These are phyloP conservation scores for Andrena trimmerana DNA, from an alignment of 2,888 invertebrate genomes.

Conservation along the genomic window DNA sequence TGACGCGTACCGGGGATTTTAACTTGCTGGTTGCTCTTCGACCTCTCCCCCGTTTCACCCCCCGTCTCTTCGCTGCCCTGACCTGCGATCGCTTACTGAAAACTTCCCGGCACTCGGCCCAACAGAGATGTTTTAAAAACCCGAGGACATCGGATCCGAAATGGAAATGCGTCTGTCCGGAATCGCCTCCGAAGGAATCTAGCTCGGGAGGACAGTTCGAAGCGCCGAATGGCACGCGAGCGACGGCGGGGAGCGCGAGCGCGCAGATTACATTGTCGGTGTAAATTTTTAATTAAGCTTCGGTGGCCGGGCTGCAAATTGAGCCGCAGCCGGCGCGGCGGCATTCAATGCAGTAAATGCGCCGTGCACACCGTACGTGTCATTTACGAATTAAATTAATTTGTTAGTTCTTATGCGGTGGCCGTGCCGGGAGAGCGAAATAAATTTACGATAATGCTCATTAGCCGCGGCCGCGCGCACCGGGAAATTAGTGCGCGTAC, in stretches of 20 bases:
- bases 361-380: conserved; percentile 66
- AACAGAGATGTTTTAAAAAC: too few relatives aligned
- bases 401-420: conserved; percentile 63
- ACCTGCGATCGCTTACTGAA: too few relatives aligned
- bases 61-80: neutral
- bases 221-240: conserved; percentile 8
- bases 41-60: neutral
- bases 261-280: conserved; percentile 60
- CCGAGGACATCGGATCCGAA: too few relatives aligned
- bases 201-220: conserved; percentile 11
- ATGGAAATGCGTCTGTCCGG: too few relatives aligned
- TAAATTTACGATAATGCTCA: conserved; percentile 67
- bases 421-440: conserved; percentile 50
- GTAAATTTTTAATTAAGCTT: conserved; percentile 71
- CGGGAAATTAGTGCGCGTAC: conserved; percentile 39
- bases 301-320: conserved; percentile 66
- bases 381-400: conserved; percentile 70
- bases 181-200: neutral
- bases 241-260: neutral
- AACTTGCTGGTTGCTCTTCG: neutral
- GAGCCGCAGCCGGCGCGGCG: conserved; percentile 61
- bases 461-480: conserved; percentile 46
- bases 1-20: conserved; percentile 7
- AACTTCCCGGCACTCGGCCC: too few relatives aligned
- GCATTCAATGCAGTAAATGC: conserved; percentile 64